These are phyloP conservation scores for Scalopus aquaticus DNA, from an alignment of 2,113 vertebrate species.

Conservation along the genomic window DNA sequence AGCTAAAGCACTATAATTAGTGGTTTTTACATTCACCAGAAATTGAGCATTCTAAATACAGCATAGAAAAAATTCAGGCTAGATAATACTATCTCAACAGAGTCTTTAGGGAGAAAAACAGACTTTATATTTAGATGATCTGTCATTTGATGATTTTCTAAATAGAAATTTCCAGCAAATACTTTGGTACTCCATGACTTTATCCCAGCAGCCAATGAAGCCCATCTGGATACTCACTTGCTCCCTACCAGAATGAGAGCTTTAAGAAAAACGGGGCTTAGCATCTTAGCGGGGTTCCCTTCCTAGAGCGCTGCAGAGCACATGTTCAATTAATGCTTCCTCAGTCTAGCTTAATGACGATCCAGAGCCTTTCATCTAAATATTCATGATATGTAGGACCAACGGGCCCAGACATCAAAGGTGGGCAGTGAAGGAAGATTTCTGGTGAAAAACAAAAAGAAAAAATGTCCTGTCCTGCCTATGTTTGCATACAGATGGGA, in stretches of 20 bases:
- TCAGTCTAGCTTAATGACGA: not conserved
- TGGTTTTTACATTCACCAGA: slow-evolving; percentile 22
- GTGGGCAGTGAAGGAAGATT: not conserved
- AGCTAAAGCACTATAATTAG: slow-evolving; percentile 50
- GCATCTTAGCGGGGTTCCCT: accelerated
- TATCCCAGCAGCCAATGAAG: not conserved
- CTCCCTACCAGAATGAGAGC: not conserved
- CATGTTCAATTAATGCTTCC: not conserved
- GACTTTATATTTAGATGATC: not conserved
- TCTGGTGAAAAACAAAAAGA: not conserved
- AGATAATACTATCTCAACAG: not conserved
- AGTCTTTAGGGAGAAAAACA: not conserved
- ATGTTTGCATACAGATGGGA: not conserved
- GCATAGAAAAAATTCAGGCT: not conserved
- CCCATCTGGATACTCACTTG: not conserved
- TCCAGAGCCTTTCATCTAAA: not conserved
- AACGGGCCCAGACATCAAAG: not conserved
- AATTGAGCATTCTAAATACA: slow-evolving; percentile 51
- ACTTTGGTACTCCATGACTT: not conserved
- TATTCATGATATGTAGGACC: not conserved
- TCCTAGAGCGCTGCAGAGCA: accelerated
- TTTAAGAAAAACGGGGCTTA: not conserved
- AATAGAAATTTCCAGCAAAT: slow-evolving; percentile 24
- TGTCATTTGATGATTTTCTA: not conserved
- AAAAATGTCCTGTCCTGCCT: not conserved